Conservation (phyloP, 2,888 invertebrate species). For the Coenonympha arcania region DNA sequence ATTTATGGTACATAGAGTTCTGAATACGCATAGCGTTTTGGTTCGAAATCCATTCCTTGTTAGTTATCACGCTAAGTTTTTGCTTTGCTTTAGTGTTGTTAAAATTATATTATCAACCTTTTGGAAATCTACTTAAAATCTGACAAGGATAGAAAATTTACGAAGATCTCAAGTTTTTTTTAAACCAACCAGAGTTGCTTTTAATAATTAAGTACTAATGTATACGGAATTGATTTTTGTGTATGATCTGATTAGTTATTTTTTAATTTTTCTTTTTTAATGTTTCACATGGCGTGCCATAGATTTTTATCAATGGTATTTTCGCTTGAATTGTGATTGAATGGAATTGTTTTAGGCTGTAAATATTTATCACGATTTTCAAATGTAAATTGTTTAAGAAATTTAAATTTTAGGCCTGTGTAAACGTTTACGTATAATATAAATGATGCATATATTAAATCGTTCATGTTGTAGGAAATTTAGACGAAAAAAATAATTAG, state of each 20-base stretch:
- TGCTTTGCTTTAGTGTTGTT: slow-evolving; percentile 5
- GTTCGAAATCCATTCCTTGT: slow-evolving; percentile 32
- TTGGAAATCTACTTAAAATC: slow-evolving; percentile 14
- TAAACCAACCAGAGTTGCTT: slow-evolving; percentile 22
- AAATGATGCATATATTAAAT: slow-evolving; percentile 58
- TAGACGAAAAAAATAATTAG: slow-evolving; percentile 46
- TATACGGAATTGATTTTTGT: slow-evolving; percentile 35
- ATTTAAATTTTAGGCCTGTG: slow-evolving; percentile 49
- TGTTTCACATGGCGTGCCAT: slow-evolving; percentile 36
- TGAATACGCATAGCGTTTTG: slow-evolving; percentile 60
- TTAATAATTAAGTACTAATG: slow-evolving; percentile 26
- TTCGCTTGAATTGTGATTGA: slow-evolving; percentile 37
- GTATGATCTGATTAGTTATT: slow-evolving; percentile 42
- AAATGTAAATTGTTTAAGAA: slow-evolving; percentile 59
- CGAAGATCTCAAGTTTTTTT: slow-evolving; percentile 26
- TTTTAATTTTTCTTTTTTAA: slow-evolving; percentile 22
- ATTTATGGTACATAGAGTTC: slow-evolving; percentile 31
- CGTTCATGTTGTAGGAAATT: slow-evolving; percentile 70
- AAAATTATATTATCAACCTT: background rate
- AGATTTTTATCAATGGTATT: slow-evolving; percentile 30
- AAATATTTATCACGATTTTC: slow-evolving; percentile 62
- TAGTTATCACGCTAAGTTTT: slow-evolving; percentile 18
- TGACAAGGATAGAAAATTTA: slow-evolving; percentile 18
- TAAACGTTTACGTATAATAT: slow-evolving; percentile 54
- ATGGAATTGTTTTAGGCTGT: slow-evolving; percentile 51